These are phyloP conservation scores for Parnassius glacialis DNA, from an alignment of 2,888 invertebrate species.

Conservation along the genomic window DNA sequence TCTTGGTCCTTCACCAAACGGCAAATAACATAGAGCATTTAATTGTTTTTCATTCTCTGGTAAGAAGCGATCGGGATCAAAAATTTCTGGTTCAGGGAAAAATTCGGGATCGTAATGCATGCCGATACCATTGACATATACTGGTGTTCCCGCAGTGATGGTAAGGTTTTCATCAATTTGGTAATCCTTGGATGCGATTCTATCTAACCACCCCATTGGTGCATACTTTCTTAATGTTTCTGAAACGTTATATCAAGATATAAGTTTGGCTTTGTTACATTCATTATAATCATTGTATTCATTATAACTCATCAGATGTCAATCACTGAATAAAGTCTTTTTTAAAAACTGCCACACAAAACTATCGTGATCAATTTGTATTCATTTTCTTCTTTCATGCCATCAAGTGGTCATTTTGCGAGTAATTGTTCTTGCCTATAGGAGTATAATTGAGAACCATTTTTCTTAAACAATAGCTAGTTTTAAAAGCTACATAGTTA, in stretches of 20 bases:
- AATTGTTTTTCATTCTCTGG: constrained; percentile 5
- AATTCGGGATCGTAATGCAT: constrained; percentile 14
- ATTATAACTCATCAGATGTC: too few species aligned
- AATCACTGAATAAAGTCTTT: too few species aligned
- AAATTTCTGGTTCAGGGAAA: constrained; percentile 4
- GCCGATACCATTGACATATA: constrained; percentile 28
- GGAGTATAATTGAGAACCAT: too few species aligned
- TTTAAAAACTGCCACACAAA: too few species aligned
- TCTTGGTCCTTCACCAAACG: constrained; percentile 30
- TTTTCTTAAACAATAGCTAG: too few species aligned
- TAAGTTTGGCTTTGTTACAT: too few species aligned
- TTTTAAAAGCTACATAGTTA: too few species aligned
- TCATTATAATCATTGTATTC: too few species aligned
- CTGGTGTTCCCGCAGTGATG: constrained; percentile 26
- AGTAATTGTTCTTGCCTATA: too few species aligned
- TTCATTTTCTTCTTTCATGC: too few species aligned
- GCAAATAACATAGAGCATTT: neutral
- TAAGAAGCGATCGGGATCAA: constrained; percentile 10
- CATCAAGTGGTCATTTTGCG: too few species aligned
- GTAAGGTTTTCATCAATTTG: constrained; percentile 29
- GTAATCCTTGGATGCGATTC: constrained; percentile 27
- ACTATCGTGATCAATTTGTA: too few species aligned
- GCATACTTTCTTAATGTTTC: constrained; percentile 25
- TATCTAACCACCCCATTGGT: constrained; percentile 27
- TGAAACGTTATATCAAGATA: neutral